Conservation (phyloP, 2,888 invertebrate genomes). For the Folsomia candida region DNA sequence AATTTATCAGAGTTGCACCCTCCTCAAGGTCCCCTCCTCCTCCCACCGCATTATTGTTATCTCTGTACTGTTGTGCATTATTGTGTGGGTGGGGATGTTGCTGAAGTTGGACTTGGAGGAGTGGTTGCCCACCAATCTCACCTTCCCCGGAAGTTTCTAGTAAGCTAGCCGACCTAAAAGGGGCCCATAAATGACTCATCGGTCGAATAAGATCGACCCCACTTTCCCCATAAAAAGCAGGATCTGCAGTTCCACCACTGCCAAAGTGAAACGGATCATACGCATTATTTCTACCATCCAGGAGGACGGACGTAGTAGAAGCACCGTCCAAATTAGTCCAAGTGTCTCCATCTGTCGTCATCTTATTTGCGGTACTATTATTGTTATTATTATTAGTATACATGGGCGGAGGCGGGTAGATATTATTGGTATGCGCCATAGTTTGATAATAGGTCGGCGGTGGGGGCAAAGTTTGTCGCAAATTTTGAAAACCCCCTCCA, state of each 20-base stretch:
- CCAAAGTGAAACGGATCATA: neutral
- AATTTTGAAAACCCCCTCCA: too few relatives aligned
- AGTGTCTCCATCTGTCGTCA: neutral
- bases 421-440: slow-evolving; percentile 21
- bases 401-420: neutral
- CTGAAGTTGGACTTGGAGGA: too few relatives aligned
- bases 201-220: slow-evolving; percentile 10
- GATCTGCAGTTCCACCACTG: neutral
- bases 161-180: slow-evolving; percentile 28
- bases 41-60: too few relatives aligned
- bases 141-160: too few relatives aligned
- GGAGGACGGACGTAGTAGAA: too few relatives aligned
- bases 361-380: neutral
- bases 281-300: too few relatives aligned
- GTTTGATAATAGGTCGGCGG: slow-evolving; percentile 41
- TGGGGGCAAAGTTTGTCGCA: neutral
- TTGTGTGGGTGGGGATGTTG: slow-evolving; percentile 1
- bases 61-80: too few relatives aligned
- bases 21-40: too few relatives aligned
- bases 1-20: slow-evolving; percentile 3
- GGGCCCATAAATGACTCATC: slow-evolving; percentile 36
- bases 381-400: neutral
- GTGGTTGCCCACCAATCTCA: neutral
- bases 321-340: neutral
- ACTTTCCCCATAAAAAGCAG: slow-evolving; percentile 3